Percentiles rank a stretch among this genome's conserved stretches.
phyloP scores from a whole-genome alignment of 2,888 invertebrate species.

The Caenorhabditis sp. region DNA sequence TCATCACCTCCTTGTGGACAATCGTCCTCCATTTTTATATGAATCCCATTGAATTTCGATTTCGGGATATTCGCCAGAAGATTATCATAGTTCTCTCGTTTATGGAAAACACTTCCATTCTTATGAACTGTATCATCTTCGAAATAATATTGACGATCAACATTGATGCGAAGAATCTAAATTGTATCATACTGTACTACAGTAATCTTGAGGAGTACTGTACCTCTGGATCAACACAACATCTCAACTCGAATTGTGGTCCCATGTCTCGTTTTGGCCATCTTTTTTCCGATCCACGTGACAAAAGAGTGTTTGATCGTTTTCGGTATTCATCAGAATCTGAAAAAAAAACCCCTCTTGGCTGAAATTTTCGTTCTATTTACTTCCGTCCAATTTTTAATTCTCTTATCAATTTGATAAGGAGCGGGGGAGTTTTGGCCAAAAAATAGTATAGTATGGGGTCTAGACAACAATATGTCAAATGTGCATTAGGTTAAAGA shows the following conservation, averaged over 20 bases:
- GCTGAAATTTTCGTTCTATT: no score
- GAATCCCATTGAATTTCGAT: conserved; percentile 96
- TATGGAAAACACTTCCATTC: conserved; percentile 81
- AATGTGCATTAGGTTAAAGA: no score
- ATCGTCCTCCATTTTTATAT: conserved; percentile 99
- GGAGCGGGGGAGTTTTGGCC: no score
- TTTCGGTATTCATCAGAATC: conserved; percentile 42
- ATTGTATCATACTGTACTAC: conserved; percentile 6
- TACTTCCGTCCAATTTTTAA: no score
- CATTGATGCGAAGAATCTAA: conserved; percentile 40
- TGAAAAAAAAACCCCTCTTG: no score
- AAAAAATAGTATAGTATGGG: no score
- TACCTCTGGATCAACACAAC: conserved; percentile 44
- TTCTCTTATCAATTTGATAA: no score
- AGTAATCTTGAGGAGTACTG: no score
- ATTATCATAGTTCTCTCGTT: conserved; percentile 90
- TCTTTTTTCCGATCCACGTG: conserved; percentile 32
- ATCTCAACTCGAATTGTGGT: conserved; percentile 44
- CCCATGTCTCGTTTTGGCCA: conserved; percentile 43
- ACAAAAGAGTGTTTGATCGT: conserved; percentile 29
- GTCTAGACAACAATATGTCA: no score
- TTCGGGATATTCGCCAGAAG: conserved; percentile 87
- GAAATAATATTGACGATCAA: conserved; percentile 48
- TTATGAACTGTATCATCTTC: conserved; percentile 53
- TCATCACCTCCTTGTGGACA: conserved; percentile 98